Conservation (phyloP, 2,888 invertebrate genomes). For the Drosophila longiperda region DNA sequence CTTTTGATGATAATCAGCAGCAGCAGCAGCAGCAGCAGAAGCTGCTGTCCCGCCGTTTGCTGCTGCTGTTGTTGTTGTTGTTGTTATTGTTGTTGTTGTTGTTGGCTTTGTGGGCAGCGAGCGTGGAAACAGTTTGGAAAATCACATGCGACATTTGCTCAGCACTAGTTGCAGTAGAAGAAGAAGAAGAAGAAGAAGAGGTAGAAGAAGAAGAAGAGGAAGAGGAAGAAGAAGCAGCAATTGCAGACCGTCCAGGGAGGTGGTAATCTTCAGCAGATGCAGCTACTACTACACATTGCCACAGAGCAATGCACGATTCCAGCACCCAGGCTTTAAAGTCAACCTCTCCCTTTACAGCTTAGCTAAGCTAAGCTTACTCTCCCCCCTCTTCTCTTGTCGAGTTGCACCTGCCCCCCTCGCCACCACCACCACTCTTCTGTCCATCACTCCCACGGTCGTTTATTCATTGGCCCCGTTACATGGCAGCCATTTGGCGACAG, state of each 20-base stretch:
- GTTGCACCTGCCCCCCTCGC: conserved; percentile 11
- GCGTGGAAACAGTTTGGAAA: conserved; percentile 85
- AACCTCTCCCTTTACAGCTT: conserved; percentile 9
- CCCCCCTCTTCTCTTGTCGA: not conserved
- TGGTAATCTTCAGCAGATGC: conserved; percentile 73
- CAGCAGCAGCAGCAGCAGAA: conserved; percentile 41
- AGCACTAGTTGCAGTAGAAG: conserved; percentile 27
- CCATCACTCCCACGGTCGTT: conserved; percentile 60
- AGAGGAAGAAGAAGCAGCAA: conserved; percentile 8
- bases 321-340: conserved; percentile 29
- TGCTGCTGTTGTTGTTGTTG: conserved; percentile 40
- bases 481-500: conserved; percentile 79
- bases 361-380: not conserved
- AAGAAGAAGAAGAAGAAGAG: rapidly evolving
- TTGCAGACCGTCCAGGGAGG: conserved; percentile 48
- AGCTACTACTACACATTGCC: conserved; percentile 51
- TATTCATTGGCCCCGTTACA: conserved; percentile 76
- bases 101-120: conserved; percentile 83
- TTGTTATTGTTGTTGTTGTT: conserved; percentile 43
- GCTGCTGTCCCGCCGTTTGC: conserved; percentile 61
- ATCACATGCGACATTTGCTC: conserved; percentile 84
- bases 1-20: conserved; percentile 78
- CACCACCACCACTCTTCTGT: conserved; percentile 29
- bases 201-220: not conserved
- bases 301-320: conserved; percentile 51